Conservation (phyloP, 2,888 invertebrate genomes). For the Junonia oenone region DNA sequence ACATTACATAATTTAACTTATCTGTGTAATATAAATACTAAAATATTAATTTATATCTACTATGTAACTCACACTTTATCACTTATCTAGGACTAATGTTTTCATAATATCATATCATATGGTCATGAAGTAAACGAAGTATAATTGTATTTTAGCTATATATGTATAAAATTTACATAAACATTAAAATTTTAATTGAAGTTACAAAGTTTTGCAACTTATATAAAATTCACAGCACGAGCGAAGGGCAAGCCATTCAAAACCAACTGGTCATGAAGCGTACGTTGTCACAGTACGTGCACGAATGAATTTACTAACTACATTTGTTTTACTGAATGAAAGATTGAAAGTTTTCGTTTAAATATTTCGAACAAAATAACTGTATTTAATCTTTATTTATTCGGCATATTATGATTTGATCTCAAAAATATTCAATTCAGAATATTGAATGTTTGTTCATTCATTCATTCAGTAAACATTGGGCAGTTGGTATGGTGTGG, state of each 20-base stretch:
- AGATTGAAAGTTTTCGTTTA: slow-evolving; percentile 10
- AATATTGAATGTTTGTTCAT: too few relatives aligned
- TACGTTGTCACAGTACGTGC: slow-evolving; percentile 71
- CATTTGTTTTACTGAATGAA: slow-evolving; percentile 36
- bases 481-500: slow-evolving; percentile 53
- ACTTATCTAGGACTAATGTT: neutral
- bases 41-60: neutral
- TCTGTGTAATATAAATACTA: neutral
- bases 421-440: too few relatives aligned
- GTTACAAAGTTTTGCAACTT: neutral
- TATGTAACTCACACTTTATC: neutral
- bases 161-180: neutral
- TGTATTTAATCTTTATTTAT: too few relatives aligned
- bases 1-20: too few relatives aligned
- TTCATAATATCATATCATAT: neutral
- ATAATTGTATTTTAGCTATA: too few relatives aligned
- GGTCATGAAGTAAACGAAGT: neutral
- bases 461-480: slow-evolving; percentile 38
- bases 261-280: slow-evolving; percentile 62
- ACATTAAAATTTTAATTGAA: neutral
- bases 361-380: neutral
- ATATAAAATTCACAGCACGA: slow-evolving; percentile 59
- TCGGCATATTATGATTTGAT: too few relatives aligned
- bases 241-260: slow-evolving; percentile 53
- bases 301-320: slow-evolving; percentile 53